Conservation (phyloP, 2,113 vertebrate species). For the Engystomops pustulosus region DNA sequence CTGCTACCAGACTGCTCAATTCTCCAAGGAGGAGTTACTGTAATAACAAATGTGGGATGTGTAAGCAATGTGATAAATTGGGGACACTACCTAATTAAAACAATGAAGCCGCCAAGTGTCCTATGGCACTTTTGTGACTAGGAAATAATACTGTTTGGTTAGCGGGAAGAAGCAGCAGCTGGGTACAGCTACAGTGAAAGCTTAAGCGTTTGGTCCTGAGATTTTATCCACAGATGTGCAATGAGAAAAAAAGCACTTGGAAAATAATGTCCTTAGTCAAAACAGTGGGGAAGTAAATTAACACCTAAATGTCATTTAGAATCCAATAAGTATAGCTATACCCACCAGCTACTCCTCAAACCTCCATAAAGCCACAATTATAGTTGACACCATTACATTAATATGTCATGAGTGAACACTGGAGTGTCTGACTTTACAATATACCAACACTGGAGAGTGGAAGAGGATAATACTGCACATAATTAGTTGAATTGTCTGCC, state of each 20-base stretch:
- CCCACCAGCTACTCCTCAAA: slow-evolving; percentile 51
- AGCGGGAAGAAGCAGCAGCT: slow-evolving; percentile 12
- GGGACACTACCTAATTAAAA: slow-evolving; percentile 40
- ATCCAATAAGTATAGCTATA: slow-evolving; percentile 57
- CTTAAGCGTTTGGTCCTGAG: not conserved
- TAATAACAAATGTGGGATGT: not conserved
- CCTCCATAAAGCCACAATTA: slow-evolving; percentile 53
- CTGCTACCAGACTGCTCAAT: not conserved
- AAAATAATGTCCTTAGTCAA: slow-evolving; percentile 54
- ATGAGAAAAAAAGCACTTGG: slow-evolving; percentile 35
- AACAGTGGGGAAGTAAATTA: slow-evolving; percentile 50
- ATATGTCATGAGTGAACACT: slow-evolving; percentile 51
- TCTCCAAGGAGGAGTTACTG: slow-evolving; percentile 1
- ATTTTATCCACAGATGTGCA: slow-evolving; percentile 45
- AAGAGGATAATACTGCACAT: slow-evolving; percentile 36
- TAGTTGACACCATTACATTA: slow-evolving; percentile 56
- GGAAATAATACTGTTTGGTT: slow-evolving; percentile 31
- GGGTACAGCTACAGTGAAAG: not conserved
- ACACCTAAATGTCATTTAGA: slow-evolving; percentile 54
- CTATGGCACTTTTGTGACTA: slow-evolving; percentile 30
- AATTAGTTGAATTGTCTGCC: slow-evolving; percentile 42
- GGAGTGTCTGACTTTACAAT: slow-evolving; percentile 45
- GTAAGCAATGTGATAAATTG: not conserved
- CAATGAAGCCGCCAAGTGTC: slow-evolving; percentile 13
- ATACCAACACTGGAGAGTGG: slow-evolving; percentile 19